These are phyloP conservation scores for Rapana venosa DNA, from an alignment of 2,888 invertebrate genomes.

Conservation along the genomic window DNA sequence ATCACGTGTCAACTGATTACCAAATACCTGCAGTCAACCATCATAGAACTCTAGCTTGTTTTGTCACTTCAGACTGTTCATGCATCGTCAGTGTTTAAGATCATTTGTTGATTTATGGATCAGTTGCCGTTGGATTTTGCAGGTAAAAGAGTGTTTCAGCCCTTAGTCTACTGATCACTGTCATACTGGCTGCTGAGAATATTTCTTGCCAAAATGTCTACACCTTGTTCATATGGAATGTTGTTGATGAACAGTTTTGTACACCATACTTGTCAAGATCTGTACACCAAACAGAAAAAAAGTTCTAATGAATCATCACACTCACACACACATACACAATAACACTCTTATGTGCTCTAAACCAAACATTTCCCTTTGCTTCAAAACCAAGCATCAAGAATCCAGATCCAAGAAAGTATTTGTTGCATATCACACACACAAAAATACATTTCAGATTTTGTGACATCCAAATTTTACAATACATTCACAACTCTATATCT, in stretches of 20 bases:
- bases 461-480: not conserved
- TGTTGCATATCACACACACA: not conserved
- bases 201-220: not conserved
- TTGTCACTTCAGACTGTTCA: not conserved
- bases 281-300: not conserved
- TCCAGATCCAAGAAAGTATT: not conserved
- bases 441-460: not conserved
- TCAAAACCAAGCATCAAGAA: not conserved
- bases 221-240: conserved; percentile 12
- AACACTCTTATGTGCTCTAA: no score
- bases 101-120: not conserved
- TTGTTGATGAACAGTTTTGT: not conserved
- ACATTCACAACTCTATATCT: no score
- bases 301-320: not conserved
- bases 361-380: no score
- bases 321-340: not conserved
- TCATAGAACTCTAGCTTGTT: not conserved
- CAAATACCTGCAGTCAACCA: not conserved
- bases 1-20: not conserved
- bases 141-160: not conserved
- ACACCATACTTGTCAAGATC: not conserved
- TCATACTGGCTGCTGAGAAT: not conserved
- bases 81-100: not conserved
- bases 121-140: conserved; percentile 7
- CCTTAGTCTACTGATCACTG: not conserved